These are phyloP conservation scores for Etheostoma nigrum DNA, from an alignment of 2,797 vertebrate genomes.

Conservation along the genomic window DNA sequence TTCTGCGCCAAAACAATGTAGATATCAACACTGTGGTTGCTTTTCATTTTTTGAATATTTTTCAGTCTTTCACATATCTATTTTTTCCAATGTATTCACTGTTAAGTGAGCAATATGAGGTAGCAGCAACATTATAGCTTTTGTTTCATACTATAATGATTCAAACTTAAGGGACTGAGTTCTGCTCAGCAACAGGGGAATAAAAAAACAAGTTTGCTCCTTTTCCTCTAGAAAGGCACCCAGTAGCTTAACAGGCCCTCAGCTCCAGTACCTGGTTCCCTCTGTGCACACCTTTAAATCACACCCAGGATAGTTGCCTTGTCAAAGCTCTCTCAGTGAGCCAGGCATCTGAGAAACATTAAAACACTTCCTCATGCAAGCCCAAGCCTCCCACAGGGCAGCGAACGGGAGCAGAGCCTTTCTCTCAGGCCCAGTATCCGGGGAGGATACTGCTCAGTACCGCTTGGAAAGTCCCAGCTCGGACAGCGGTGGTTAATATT, in stretches of 20 bases:
- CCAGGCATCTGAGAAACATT: conserved; percentile 86
- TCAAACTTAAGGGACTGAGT: conserved; percentile 79
- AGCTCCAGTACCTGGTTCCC: conserved; percentile 83
- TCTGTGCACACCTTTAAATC: conserved; percentile 85
- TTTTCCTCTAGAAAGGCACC: conserved; percentile 78
- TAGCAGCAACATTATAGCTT: conserved; percentile 52
- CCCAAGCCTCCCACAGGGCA: conserved; percentile 84
- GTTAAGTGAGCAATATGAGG: conserved; percentile 63
- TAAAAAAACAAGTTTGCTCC: conserved; percentile 69
- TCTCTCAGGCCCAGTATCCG: conserved; percentile 84
- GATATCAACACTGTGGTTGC: conserved; percentile 43
- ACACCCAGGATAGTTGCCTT: conserved; percentile 85
- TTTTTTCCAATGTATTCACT: conserved; percentile 48
- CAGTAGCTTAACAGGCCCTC: conserved; percentile 83
- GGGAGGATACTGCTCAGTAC: conserved; percentile 86
- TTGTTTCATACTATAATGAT: conserved; percentile 73
- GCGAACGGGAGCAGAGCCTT: conserved; percentile 81
- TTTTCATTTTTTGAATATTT: conserved; percentile 48
- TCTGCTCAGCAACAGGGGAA: conserved; percentile 72
- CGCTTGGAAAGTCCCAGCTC: conserved; percentile 83
- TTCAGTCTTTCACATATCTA: conserved; percentile 23
- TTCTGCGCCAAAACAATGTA: conserved; percentile 47
- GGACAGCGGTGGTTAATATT: conserved; percentile 88
- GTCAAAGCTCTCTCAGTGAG: conserved; percentile 83
- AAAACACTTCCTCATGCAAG: conserved; percentile 87